Conservation (phyloP, 2,888 invertebrate species). For the Lamellibrachia columna region DNA sequence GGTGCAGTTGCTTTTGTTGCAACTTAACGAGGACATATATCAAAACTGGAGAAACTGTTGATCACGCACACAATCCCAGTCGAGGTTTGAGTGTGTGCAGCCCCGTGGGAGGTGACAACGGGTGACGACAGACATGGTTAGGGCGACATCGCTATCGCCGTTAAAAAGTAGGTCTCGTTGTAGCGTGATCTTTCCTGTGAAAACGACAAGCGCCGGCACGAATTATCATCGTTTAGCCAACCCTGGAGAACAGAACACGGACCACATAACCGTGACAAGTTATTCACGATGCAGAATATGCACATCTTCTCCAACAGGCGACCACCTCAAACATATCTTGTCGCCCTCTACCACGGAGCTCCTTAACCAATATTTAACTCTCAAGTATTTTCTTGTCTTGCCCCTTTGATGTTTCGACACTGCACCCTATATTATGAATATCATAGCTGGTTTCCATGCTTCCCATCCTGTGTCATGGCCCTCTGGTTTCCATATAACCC, state of each 20-base stretch:
- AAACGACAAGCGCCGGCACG: background rate
- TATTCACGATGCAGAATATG: no score
- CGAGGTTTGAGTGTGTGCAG: background rate
- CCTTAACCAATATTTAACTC: background rate
- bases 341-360: background rate
- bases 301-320: no score
- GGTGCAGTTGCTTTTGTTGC: background rate
- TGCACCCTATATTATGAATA: background rate
- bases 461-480: background rate
- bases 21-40: background rate
- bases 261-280: no score
- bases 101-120: background rate
- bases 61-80: background rate
- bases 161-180: background rate
- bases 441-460: background rate
- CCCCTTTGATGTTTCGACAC: background rate
- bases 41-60: background rate
- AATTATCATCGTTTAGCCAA: no score
- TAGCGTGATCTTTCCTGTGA: background rate
- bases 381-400: background rate
- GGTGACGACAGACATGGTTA: background rate
- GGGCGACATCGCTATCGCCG: background rate
- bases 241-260: no score
- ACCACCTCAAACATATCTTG: background rate
- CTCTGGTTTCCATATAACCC: background rate